Evolutionary conservation across 2,113 vertebrate genomes (phyloP).

Genomic region (Pithys albifrons): DNA sequence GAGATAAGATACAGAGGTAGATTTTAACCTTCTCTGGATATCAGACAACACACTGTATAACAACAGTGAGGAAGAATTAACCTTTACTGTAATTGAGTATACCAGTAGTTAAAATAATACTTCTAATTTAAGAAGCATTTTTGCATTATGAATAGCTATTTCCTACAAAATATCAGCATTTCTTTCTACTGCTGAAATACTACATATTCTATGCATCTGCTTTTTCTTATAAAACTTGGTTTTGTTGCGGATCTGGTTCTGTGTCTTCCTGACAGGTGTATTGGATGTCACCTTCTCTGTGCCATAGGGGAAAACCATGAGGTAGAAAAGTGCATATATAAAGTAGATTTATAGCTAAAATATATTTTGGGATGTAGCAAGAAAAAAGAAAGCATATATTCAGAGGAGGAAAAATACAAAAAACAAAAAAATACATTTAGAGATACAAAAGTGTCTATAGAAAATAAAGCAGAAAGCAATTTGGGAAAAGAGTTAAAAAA

Average conservation of each 20-base stretch:
- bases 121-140: neutral
- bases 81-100: neutral
- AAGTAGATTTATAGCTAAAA: conserved; percentile 2
- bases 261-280: neutral
- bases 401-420: neutral
- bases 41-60: neutral
- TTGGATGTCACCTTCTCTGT: neutral
- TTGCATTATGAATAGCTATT: neutral
- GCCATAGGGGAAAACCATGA: neutral
- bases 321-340: neutral
- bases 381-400: neutral
- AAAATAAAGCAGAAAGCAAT: neutral
- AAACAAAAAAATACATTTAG: neutral
- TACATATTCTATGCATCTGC: neutral
- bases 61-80: neutral
- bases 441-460: neutral
- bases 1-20: neutral
- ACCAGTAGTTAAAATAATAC: neutral
- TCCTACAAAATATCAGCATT: neutral
- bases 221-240: neutral
- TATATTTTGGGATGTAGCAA: neutral
- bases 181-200: neutral
- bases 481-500: neutral
- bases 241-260: neutral
- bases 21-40: neutral